phyloP scores from a whole-genome alignment of 2,113 vertebrate species.

The Nothoprocta perdicaria region DNA sequence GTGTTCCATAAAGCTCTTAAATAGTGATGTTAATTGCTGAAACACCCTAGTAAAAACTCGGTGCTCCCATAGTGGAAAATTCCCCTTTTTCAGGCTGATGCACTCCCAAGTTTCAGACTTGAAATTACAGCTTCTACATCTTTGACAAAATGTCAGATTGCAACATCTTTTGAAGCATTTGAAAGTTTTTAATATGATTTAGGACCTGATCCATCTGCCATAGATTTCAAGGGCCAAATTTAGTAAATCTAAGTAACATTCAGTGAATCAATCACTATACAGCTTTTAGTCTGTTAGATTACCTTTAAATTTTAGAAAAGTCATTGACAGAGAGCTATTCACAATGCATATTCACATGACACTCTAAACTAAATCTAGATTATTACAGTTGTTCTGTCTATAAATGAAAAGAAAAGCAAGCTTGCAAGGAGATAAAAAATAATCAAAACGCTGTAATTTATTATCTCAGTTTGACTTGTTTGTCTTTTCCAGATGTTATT shows the following conservation, averaged over 20 bases:
- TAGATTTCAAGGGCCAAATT: not conserved
- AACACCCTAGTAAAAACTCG: not conserved
- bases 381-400: not conserved
- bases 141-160: not conserved
- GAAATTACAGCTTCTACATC: not conserved
- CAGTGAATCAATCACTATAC: not conserved
- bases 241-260: not conserved
- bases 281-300: not conserved
- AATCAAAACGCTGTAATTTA: not conserved
- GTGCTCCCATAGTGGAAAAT: not conserved
- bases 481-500: conserved; percentile 1
- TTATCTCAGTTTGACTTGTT: conserved; percentile 40
- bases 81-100: not conserved
- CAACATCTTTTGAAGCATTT: not conserved
- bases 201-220: not conserved
- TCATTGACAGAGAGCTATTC: not conserved
- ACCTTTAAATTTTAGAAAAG: not conserved
- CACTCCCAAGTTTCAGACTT: not conserved
- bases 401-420: too few species aligned
- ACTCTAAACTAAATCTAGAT: not conserved
- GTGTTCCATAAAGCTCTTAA: not conserved
- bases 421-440: conserved; percentile 16
- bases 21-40: not conserved
- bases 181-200: not conserved
- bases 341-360: not conserved